A percentile compares a stretch with the other conserved stretches of the same genome.
phyloP scores from a whole-genome alignment of 2,888 invertebrate genomes.

The Gastracanthus pulcherrimus region DNA sequence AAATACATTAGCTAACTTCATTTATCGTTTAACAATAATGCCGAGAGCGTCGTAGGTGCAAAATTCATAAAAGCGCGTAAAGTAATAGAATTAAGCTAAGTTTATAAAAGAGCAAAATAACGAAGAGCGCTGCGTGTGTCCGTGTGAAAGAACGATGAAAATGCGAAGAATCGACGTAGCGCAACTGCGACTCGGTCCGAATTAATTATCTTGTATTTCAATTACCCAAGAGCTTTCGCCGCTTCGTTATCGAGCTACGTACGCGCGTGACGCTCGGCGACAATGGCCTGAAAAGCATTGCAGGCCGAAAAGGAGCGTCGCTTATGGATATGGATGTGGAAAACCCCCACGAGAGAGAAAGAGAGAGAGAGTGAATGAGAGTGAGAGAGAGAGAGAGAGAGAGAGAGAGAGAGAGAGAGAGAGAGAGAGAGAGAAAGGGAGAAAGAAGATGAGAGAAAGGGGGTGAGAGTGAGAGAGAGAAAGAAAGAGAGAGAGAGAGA shows the following conservation, averaged over 20 bases:
- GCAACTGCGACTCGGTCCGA: background rate
- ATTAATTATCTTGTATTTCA: constrained; percentile 33
- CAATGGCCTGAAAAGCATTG: background rate
- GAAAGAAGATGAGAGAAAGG: too few species aligned
- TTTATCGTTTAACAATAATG: background rate
- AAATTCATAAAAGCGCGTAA: background rate
- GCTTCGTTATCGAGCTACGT: constrained; percentile 25
- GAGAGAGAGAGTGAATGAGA: constrained; percentile 22
- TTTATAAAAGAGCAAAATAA: background rate
- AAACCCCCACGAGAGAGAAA: background rate
- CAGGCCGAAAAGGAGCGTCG: background rate
- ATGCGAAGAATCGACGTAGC: background rate
- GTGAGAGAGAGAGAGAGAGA: background rate
- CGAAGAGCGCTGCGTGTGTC: background rate
- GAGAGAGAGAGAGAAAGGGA: background rate
- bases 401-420: constrained; percentile 33
- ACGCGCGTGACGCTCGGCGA: background rate
- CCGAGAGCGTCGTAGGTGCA: background rate
- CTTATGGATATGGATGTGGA: background rate
- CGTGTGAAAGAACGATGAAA: background rate
- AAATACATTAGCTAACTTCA: too few species aligned
- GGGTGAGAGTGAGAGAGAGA: background rate
- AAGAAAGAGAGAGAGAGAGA: constrained; percentile 42
- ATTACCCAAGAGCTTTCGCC: constrained; percentile 16
- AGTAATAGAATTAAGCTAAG: background rate